Base-by-base conservation (phyloP, 2,797 vertebrate genomes). In the Falco cherrug region DNA sequence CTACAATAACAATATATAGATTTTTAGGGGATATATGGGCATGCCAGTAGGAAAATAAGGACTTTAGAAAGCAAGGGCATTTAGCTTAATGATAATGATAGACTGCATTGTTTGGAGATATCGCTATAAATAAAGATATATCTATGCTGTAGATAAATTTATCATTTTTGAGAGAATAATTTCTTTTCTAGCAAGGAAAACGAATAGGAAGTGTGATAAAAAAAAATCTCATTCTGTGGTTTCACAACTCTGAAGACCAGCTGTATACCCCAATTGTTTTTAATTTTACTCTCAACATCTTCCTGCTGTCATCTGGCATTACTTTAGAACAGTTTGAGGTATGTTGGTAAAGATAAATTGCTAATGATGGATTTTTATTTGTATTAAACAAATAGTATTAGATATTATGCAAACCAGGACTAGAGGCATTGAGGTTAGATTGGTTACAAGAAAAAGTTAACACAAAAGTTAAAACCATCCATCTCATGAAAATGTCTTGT, bases 391-490 rank as follows among this genome's bases (percentile, higher is more conserved):
- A 45, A 45, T 18, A 45, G 54, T 78, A 5, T 69, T 73, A 73
- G 29, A 45, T 31, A 16, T 59, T 45, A 26, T 67, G 8, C 8
- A 84, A n/a, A 47, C 17, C 19, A 59, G 21, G 13, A 73, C 8
- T 5, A 87, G 21, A 37, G 84, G 4, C 0, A 1, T 0, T 31
- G 33, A 60, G 5, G 6, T 69, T 65, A 79, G 25, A 50, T 21
- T 37, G 85, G 8, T 31, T 68, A 45, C 26, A 48, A 60, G 35
- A 74, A 92, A 59, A 73, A 50, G 4, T 65, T 51, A 59, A 9
- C 43, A 71, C 3, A 61, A 50, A 87, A 84, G 21, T 69, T 50
- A n/a, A 53, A 76, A 24, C 12, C 37, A 9, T n/a, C 7, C 33
- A 35, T 59, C 14, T 68, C 29, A 63, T 9, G 16, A 78, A 68